A percentile compares a stretch with the other conserved stretches of the same genome.
Evolutionary conservation across 2,888 invertebrate species (phyloP).

Genomic region (Mythimna loreyi): DNA sequence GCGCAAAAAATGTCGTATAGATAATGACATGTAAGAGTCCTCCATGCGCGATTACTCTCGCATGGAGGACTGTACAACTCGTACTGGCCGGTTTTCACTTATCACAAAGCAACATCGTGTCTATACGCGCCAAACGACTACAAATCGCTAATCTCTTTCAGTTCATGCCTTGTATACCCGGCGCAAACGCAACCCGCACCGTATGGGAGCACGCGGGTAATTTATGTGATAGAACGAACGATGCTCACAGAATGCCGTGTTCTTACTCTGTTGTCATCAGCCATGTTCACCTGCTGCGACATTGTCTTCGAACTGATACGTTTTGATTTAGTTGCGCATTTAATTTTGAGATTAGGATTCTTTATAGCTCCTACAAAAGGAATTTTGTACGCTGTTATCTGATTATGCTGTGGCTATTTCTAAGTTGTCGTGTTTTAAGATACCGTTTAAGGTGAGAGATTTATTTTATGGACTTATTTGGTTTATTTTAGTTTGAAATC

Average conservation of each 20-base stretch:
- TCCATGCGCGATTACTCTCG: no score
- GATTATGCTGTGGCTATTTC: constrained; percentile 38
- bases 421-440: constrained; percentile 42
- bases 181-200: constrained; percentile 65
- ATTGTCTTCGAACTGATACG: constrained; percentile 64
- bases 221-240: constrained; percentile 76
- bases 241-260: constrained; percentile 75
- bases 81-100: neutral
- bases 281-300: constrained; percentile 72
- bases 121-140: neutral
- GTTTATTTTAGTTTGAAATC: constrained; percentile 43
- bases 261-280: constrained; percentile 71
- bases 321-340: constrained; percentile 63
- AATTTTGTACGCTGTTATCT: constrained; percentile 42
- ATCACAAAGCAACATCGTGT: neutral
- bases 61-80: no score
- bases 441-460: constrained; percentile 37
- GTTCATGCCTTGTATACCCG: constrained; percentile 16
- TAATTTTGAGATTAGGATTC: constrained; percentile 58
- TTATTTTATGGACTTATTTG: constrained; percentile 46
- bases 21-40: no score
- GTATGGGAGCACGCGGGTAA: constrained; percentile 76
- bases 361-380: constrained; percentile 52
- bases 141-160: constrained; percentile 49
- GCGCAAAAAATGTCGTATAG: no score